A percentile compares a stretch with the other conserved stretches of the same genome.
phyloP scores from a whole-genome alignment of 2,797 vertebrate species.

The Erpetoichthys calabaricus region DNA sequence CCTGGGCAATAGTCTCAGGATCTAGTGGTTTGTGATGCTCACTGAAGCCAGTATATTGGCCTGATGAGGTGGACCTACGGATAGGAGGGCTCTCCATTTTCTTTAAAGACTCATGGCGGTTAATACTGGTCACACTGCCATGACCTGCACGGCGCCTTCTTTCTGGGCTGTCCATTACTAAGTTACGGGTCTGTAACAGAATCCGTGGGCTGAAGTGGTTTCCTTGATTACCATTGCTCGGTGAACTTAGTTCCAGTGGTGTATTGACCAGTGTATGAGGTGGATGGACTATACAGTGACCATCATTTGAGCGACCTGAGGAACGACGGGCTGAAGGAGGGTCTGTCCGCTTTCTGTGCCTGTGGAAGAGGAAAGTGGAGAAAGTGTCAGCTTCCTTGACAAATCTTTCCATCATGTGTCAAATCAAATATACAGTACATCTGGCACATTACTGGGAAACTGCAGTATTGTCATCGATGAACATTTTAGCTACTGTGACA shows the following conservation, averaged over 20 bases:
- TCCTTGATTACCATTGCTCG: slow-evolving; percentile 48
- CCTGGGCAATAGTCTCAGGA: slow-evolving; percentile 97
- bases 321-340: slow-evolving; percentile 66
- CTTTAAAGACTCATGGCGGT: slow-evolving; percentile 83
- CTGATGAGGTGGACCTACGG: slow-evolving; percentile 87
- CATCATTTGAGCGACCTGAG: slow-evolving; percentile 69
- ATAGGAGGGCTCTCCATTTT: slow-evolving; percentile 91
- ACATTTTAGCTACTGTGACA: too few species aligned
- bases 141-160: slow-evolving; percentile 70
- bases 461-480: too few species aligned
- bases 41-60: slow-evolving; percentile 79
- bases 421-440: too few species aligned
- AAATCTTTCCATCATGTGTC: background rate
- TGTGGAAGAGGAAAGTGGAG: slow-evolving; percentile 23
- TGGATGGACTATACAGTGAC: slow-evolving; percentile 74
- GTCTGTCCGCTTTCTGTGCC: slow-evolving; percentile 80
- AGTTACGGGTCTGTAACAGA: slow-evolving; percentile 64
- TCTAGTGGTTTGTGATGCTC: slow-evolving; percentile 85
- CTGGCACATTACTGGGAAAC: too few species aligned
- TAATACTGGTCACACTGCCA: slow-evolving; percentile 85
- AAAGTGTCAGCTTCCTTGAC: too few species aligned
- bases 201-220: slow-evolving; percentile 75
- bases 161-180: slow-evolving; percentile 77
- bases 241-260: slow-evolving; percentile 65
- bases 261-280: slow-evolving; percentile 59